These are phyloP conservation scores for Odontomyia ornata DNA, from an alignment of 2,888 invertebrate genomes.

Conservation along the genomic window DNA sequence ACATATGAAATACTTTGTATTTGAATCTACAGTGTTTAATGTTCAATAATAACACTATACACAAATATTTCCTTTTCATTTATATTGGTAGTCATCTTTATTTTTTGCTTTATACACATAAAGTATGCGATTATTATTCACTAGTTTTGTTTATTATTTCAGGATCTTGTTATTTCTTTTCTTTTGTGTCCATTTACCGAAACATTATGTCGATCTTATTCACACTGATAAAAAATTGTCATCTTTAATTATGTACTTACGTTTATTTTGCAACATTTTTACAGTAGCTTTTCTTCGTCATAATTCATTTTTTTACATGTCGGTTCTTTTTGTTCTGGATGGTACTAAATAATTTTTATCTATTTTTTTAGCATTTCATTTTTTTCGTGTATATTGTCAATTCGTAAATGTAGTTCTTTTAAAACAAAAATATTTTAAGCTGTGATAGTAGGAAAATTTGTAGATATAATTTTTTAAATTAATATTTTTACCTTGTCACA, in stretches of 20 bases:
- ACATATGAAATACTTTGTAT: slow-evolving; percentile 39
- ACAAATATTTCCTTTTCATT: slow-evolving; percentile 33
- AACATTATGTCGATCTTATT: slow-evolving; percentile 21
- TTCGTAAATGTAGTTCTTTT: neutral
- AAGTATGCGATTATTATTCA: slow-evolving; percentile 20
- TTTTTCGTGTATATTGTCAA: slow-evolving; percentile 23
- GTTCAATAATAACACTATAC: slow-evolving; percentile 42
- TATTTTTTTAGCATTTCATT: neutral
- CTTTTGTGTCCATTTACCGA: slow-evolving; percentile 13
- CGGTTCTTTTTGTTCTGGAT: neutral
- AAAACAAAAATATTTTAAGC: neutral
- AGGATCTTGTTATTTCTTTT: slow-evolving; percentile 10
- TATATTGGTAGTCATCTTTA: slow-evolving; percentile 1
- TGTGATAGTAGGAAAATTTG: too few relatives aligned
- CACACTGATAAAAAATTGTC: slow-evolving; percentile 26
- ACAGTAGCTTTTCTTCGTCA: slow-evolving; percentile 3
- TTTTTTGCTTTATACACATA: slow-evolving; percentile 26
- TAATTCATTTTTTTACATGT: neutral
- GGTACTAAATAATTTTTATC: neutral
- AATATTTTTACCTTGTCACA: too few relatives aligned
- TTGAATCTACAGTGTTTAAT: slow-evolving; percentile 41
- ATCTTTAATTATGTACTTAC: slow-evolving; percentile 23
- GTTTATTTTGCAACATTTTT: slow-evolving; percentile 26
- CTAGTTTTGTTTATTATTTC: slow-evolving; percentile 14
- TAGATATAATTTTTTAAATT: too few relatives aligned